Evolutionary conservation across 1,140 invertebrate species (phyloP), one percentile per base, ranked within the genome.

Genomic region (Nasonia giraulti): DNA sequence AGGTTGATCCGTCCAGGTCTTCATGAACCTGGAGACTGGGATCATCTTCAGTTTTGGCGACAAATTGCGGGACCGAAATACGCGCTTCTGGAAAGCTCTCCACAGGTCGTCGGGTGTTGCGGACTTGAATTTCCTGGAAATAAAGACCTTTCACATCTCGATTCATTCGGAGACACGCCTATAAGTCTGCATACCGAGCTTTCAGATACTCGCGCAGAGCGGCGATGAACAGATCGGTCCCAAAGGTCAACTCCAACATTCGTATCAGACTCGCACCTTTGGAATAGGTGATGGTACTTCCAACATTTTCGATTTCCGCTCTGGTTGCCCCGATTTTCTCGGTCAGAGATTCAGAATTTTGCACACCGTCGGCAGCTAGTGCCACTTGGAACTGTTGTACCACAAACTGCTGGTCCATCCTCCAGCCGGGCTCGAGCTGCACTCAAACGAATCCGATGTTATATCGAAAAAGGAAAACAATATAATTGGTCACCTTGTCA

Each of bases 201-300:
- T 89, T 90, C 1, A 95, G 86, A 84, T 95, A 96, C 80, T 92
- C 91, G 85, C 92, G 91, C 10, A 97, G 87, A 55, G 94, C 96
- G 55, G 91, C 90, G 78, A 94, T 93, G 89, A 97, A 97, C 6
- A 94, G 94, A 3, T 92, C 87, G 44, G 94, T 91, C n/a, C 96
- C 95, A 47, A 97, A 93, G 78, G 96, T 95, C 80, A 95, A 93
- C 76, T 95, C 93, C 94, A 97, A 95, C 96, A 97, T 98, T 82
- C 96, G 93, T 20, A 97, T 93, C 2, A 98, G 94, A 62, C 94
- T 94, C 73, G 92, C 93, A 80, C 94, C 93, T 93, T 97, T 97
- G n/a, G 92, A 91, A 86, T 97, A 97, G 14, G 95, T 96, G 55
- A 96, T 96, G 1, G 90, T 90, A 89, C 96, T 95, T 90, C 96